These are phyloP conservation scores for Agrilus mali DNA, from an alignment of 2,888 invertebrate genomes.

Conservation along the genomic window DNA sequence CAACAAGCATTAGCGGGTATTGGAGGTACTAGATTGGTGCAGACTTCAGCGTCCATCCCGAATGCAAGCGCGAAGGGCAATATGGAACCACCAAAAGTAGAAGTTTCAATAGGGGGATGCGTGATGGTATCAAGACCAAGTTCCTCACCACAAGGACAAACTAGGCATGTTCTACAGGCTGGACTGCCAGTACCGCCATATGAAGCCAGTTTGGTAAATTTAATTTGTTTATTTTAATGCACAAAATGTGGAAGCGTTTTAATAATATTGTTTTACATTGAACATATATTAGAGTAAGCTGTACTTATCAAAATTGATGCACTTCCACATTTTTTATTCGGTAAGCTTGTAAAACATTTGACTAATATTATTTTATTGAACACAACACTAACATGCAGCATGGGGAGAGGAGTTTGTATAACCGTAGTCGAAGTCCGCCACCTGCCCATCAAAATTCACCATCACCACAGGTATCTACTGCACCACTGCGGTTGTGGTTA, in stretches of 20 bases:
- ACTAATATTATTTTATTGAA: conserved; percentile 18
- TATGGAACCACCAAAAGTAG: conserved; percentile 43
- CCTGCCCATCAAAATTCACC: conserved; percentile 76
- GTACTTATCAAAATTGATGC: no score
- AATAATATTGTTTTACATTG: no score
- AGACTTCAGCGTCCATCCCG: conserved; percentile 41
- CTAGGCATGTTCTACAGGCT: conserved; percentile 40
- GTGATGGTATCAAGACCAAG: conserved; percentile 37
- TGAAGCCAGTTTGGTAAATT: conserved; percentile 60
- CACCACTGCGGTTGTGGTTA: no score
- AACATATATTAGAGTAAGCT: no score
- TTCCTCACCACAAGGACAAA: conserved; percentile 36
- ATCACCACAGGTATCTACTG: conserved; percentile 49
- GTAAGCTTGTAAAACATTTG: conserved; percentile 2
- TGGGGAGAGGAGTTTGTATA: conserved; percentile 31
- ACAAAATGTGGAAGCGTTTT: not conserved
- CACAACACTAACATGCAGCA: conserved; percentile 42
- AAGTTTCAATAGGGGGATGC: conserved; percentile 40
- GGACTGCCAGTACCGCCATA: conserved; percentile 48
- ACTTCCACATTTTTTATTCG: no score
- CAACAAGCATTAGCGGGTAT: conserved; percentile 29
- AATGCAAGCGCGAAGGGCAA: conserved; percentile 29
- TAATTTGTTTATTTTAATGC: conserved; percentile 1
- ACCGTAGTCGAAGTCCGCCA: conserved; percentile 58
- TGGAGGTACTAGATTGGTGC: conserved; percentile 40